Base-by-base conservation (phyloP, 2,888 invertebrate species). In the Drosophila niveifrons region DNA sequence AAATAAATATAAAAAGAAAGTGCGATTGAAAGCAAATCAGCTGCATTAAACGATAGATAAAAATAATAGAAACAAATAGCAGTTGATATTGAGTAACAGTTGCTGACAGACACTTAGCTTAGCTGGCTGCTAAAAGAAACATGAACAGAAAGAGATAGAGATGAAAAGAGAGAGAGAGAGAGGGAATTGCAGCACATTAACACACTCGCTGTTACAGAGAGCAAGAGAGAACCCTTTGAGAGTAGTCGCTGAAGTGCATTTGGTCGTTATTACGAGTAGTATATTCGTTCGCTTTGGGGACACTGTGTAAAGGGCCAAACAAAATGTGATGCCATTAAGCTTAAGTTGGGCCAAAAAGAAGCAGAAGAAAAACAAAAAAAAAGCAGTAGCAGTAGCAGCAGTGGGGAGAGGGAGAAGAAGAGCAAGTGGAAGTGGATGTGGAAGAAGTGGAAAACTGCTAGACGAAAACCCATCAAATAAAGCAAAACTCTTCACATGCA, bases 401-500 rank as follows among this genome's bases (percentile, higher is more conserved):
- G 44, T 10, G 4, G 11, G 4, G 3, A n/a, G 11, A 0, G 55
- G 55, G 9, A 4, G 15, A 2, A 10, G 6, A 18, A 7, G 52
- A 23, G n/a, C n/a, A n/a, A n/a, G 11, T 7, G 15, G 18, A n/a
- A 29, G 46, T 36, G 15, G 18, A n/a, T 17, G 46, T 36, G 47
- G 13, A 48, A 50, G 47, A 18, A 23, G 61, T 55, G 36, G 41
- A 67, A 70, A 67, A 67, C 55, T 66, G 75, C 65, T 78, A 74
- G 69, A 78, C 52, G 75, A 68, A 78, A 76, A 83, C 48, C 81
- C 80, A 83, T 80, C 69, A 87, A 87, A 76, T 80, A 81, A 74
- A 72, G 66, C 69, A 66, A 73, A 81, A 75, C 82, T 84, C 84
- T 75, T 82, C 79, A 78, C 82, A 88, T 85, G 65, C 82, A 82